Conservation (phyloP, 2,888 invertebrate genomes). For the Drosophila cognata region DNA sequence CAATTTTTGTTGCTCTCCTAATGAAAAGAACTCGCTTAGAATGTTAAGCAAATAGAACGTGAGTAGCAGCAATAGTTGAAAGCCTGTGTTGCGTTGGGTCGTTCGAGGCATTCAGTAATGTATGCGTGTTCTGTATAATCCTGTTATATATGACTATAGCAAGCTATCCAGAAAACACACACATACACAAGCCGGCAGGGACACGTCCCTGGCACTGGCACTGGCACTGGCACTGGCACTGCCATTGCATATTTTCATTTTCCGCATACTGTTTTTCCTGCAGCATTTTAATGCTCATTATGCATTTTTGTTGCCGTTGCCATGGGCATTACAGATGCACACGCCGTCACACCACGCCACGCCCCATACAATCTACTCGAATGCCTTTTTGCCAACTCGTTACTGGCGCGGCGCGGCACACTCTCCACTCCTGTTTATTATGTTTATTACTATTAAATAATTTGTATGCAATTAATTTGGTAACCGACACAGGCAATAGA, state of each 20-base stretch:
- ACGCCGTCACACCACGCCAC: constrained; percentile 11
- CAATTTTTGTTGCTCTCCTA: constrained; percentile 53
- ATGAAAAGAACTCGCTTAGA: constrained; percentile 81
- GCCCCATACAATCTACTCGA: background rate
- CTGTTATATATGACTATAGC: constrained; percentile 49
- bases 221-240: constrained; percentile 70
- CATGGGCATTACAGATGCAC: constrained; percentile 55
- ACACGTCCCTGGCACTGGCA: constrained; percentile 66
- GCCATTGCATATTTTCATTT: constrained; percentile 74
- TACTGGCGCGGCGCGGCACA: constrained; percentile 21
- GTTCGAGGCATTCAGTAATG: constrained; percentile 46
- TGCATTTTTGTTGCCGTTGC: constrained; percentile 75
- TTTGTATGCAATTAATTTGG: constrained; percentile 81
- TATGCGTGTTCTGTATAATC: constrained; percentile 53
- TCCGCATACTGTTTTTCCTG: constrained; percentile 38
- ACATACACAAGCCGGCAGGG: constrained; percentile 6
- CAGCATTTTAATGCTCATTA: constrained; percentile 80
- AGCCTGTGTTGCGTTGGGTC: constrained; percentile 18
- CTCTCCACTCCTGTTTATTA: constrained; percentile 70
- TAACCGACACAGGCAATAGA: constrained; percentile 48
- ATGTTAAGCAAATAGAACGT: constrained; percentile 81
- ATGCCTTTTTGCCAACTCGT: constrained; percentile 19
- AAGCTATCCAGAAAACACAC: constrained; percentile 20
- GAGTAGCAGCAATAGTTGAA: constrained; percentile 67
- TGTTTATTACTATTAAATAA: constrained; percentile 81